A percentile compares a stretch with the other conserved stretches of the same genome.
These are phyloP conservation scores for Circaetus cinerascens DNA, from an alignment of 2,113 vertebrate genomes.

Conservation along the genomic window DNA sequence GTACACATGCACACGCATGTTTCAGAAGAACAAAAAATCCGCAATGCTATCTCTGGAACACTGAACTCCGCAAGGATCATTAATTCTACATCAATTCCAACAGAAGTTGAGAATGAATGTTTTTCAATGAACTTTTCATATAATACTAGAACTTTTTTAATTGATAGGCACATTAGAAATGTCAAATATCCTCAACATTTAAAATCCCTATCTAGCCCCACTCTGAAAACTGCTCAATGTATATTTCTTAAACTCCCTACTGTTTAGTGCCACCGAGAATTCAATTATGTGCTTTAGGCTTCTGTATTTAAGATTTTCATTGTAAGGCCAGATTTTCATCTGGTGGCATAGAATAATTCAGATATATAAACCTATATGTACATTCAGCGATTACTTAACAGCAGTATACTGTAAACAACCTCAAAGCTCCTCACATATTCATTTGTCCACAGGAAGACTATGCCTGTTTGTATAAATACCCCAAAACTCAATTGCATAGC, in stretches of 20 bases:
- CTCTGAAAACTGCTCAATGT: background rate
- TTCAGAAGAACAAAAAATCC: background rate
- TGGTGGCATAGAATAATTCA: background rate
- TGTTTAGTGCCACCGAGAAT: background rate
- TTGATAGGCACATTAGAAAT: background rate
- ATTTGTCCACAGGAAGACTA: background rate
- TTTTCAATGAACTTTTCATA: background rate
- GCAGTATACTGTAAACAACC: background rate
- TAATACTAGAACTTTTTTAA: background rate
- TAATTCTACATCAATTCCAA: background rate
- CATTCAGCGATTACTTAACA: background rate
- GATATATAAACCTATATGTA: rapidly evolving
- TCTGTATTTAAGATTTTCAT: background rate
- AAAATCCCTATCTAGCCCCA: background rate
- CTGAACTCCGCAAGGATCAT: background rate
- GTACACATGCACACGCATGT: rapidly evolving
- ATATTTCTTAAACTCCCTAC: background rate
- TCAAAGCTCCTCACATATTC: background rate
- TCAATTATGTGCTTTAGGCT: background rate
- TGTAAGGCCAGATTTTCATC: background rate
- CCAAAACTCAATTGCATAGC: background rate
- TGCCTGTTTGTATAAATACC: background rate
- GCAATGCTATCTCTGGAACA: background rate
- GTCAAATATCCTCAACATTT: background rate
- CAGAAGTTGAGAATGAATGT: background rate